Evolutionary conservation across 2,113 vertebrate species (phyloP).

Genomic region (Cinclus cinclus): DNA sequence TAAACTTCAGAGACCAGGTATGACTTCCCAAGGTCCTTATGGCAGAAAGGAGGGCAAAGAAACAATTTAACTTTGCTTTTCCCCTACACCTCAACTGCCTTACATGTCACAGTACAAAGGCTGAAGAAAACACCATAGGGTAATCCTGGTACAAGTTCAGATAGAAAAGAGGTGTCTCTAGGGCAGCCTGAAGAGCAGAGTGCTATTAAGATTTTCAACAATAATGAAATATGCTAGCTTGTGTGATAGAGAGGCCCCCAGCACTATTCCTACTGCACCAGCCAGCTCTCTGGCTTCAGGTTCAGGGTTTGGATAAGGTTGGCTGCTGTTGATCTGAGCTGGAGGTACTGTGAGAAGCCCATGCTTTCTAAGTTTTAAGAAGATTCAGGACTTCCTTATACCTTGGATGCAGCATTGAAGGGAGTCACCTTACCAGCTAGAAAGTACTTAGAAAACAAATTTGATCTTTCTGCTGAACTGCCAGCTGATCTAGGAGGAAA

Average conservation of each 20-base stretch:
- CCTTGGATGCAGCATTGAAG: not conserved
- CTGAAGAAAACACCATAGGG: not conserved
- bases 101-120: not conserved
- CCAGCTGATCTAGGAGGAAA: not conserved
- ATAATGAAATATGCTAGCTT: not conserved
- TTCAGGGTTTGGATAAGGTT: not conserved
- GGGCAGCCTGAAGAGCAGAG: not conserved
- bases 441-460: not conserved
- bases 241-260: not conserved
- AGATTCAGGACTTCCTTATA: not conserved
- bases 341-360: not conserved
- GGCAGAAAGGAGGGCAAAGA: constrained; percentile 15
- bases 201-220: not conserved
- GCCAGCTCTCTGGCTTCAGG: not conserved
- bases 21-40: constrained; percentile 33
- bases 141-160: not conserved
- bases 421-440: not conserved
- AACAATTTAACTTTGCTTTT: constrained; percentile 18
- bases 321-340: not conserved
- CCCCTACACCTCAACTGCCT: not conserved
- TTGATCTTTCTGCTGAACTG: not conserved
- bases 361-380: not conserved
- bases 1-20: constrained; percentile 50
- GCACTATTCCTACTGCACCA: not conserved
- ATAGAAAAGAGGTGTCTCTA: not conserved